Conservation (phyloP, 2,113 vertebrate genomes). For the Theristicus caerulescens region DNA sequence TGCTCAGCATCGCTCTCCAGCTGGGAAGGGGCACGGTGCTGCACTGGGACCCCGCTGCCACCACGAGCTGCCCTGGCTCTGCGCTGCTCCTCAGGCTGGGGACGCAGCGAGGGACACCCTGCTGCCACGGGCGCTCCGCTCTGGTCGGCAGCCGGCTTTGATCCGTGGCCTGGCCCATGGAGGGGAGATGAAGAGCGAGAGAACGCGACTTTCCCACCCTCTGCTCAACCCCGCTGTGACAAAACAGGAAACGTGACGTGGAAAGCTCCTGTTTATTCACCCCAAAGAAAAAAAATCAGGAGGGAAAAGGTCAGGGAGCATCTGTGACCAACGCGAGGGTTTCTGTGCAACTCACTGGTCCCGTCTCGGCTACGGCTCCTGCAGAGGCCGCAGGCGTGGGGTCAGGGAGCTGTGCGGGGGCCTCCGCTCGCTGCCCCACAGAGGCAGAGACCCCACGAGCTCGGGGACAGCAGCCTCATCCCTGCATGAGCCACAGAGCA, state of each 20-base stretch:
- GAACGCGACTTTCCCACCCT: neutral
- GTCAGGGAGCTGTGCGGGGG: neutral
- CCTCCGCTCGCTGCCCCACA: fast-evolving
- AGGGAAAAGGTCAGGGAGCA: neutral
- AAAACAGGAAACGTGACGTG: neutral
- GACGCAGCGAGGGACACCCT: neutral
- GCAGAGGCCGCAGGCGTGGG: neutral
- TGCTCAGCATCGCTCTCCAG: neutral
- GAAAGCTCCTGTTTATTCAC: slow-evolving; percentile 43
- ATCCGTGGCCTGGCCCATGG: fast-evolving
- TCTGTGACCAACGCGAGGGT: neutral
- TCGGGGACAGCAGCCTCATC: neutral
- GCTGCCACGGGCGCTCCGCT: fast-evolving
- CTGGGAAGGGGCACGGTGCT: neutral
- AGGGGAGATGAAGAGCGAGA: neutral
- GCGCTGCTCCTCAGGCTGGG: neutral
- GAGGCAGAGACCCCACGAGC: neutral
- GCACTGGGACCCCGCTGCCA: fast-evolving
- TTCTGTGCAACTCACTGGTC: fast-evolving
- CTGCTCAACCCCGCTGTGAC: neutral
- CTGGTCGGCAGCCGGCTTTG: neutral
- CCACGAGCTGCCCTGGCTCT: neutral
- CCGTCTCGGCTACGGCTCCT: neutral
- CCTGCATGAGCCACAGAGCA: neutral
- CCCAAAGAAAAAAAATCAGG: neutral